A percentile compares a stretch with the other conserved stretches of the same genome.
Evolutionary conservation across 2,113 vertebrate genomes (phyloP).

Genomic region (Bettongia penicillata): DNA sequence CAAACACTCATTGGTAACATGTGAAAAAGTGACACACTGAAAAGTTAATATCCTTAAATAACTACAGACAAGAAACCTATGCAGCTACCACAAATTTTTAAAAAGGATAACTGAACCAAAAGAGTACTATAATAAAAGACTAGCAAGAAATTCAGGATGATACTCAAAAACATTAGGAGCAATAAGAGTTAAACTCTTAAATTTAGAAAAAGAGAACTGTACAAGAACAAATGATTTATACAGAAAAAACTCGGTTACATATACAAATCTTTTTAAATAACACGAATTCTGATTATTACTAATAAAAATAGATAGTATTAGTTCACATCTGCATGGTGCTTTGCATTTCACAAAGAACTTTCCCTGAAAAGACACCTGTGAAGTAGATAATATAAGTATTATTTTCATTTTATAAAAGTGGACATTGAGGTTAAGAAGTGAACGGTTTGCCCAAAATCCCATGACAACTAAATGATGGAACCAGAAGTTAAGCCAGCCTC

Average conservation of each 20-base stretch:
- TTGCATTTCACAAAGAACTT: not conserved
- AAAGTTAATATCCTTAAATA: not conserved
- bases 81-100: not conserved
- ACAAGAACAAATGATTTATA: slow-evolving; percentile 35
- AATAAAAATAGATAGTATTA: not conserved
- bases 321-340: not conserved
- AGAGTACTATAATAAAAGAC: slow-evolving; percentile 38
- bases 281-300: not conserved
- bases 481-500: not conserved
- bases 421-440: not conserved
- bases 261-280: slow-evolving; percentile 49
- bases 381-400: not conserved
- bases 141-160: not conserved
- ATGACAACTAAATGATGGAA: not conserved
- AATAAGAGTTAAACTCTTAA: not conserved
- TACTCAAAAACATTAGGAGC: slow-evolving; percentile 17
- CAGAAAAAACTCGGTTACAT: slow-evolving; percentile 42
- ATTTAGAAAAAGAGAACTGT: not conserved
- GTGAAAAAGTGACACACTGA: not conserved
- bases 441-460: not conserved
- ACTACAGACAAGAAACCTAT: not conserved
- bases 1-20: not conserved
- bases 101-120: not conserved
- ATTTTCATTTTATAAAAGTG: not conserved
- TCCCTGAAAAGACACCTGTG: not conserved